Evolutionary conservation across 2,113 vertebrate genomes (phyloP), one percentile per base, ranked within the genome.

Genomic region (Phycodurus eques): DNA sequence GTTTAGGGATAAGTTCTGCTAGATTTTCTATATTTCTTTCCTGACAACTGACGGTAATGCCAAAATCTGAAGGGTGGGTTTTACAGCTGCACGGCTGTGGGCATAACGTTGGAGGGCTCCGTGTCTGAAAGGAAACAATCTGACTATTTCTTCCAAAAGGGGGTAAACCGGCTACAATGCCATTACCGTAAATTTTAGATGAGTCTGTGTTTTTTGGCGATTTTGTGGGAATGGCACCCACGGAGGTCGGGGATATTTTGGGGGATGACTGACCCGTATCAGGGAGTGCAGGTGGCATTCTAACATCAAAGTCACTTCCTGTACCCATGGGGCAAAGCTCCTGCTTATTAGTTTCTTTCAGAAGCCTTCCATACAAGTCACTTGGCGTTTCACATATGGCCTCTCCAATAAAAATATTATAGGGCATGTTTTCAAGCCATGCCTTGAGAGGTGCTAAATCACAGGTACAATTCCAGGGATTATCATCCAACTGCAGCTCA

Each of bases 351-450:
- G 96, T 98, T 86, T 99, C 98, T 74, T 99, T 99, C 78, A 99
- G 90, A 47, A 98, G 94, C 78, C 96, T 92, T 64, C 98, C 98
- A 0, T 99, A 99, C 82, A 99, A 86, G 87, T 99, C 96, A 73
- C 94, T 97, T 22, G 98, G 98, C 0, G 96, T 99, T 86, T 99
- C 98, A 57, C 98, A 99, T 82, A 98, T 96, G 60, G 98, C 97
- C 85, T 99, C 98, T 1, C 98, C 98, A 19, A 99, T 99, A 85
- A 98, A 98, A 89, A 99, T 98, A 74, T 96, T 98, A 76, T 99
- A 99, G 79, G 98, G 98, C 98, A 99, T 99, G 82, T 99, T 99
- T 91, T 99, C 98, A 87, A 99, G 86, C 98, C 98, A 99, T 0
- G 96, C 96, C 89, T 98, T 99, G 61, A 99, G 92, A 73, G 98